Base-by-base conservation (phyloP, 2,797 vertebrate species). In the Labroides dimidiatus region DNA sequence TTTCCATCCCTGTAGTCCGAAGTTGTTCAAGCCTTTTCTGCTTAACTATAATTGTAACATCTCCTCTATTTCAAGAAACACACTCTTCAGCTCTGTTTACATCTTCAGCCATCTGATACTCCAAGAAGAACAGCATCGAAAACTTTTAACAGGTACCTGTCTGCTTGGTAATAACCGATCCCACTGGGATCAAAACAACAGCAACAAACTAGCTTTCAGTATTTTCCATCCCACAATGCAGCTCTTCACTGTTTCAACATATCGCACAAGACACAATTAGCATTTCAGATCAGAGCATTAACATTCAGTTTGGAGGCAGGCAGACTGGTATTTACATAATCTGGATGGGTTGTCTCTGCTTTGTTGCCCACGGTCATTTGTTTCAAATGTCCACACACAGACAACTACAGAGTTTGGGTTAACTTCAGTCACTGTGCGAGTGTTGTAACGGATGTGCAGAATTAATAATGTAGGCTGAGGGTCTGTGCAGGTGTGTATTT, bases 261-360 rank as follows among this genome's bases (percentile, higher is more conserved):
- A 83, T 88, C 77, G 21, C 85, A 74, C 78, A 84, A 79, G 81
- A 85, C 78, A 75, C 76, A 90, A 88, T 91, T 89, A 90, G 89
- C 90, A 91, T 90, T 91, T 91, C 85, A 88, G 88, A 92, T 90
- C 87, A 84, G 77, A 85, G 80, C 85, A 89, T 91, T 90, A 89
- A 81, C 78, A 91, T 91, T 89, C 87, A 82, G 87, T 90, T 48
- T 68, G 10, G 74, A 90, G 82, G 84, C 88, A 78, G 78, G 77
- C 88, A 87, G 83, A 86, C 84, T 82, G 72, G 80, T 90, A 90
- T 92, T 93, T 91, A 91, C 91, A 92, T 93, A 90, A 91, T 89
- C 86, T 90, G 86, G 87, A 90, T 82, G 79, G 87, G 88, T 84
- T 81, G 84, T 87, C 82, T 87, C 80, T 84, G 84, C 81, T 85